Percentiles rank a stretch among this genome's conserved stretches.
Evolutionary conservation across 92 coral and sea anemone species (phyloP).

Genomic region (Micromussa lordhowensis): DNA sequence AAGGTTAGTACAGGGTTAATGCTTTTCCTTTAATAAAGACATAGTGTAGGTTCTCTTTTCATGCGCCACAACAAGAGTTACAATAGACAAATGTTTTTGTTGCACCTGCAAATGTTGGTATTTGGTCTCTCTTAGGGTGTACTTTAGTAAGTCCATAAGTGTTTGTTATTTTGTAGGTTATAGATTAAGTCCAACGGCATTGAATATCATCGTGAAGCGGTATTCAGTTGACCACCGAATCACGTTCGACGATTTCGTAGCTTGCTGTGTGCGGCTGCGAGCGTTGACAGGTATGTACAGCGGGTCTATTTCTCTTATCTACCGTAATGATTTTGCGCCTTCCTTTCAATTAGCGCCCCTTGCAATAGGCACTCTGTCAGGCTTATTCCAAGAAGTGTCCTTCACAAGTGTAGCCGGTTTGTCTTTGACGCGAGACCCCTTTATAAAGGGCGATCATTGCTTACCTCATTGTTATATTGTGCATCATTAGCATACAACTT

Average conservation of each 20-base stretch:
- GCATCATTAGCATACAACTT: no score
- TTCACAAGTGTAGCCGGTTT: no score
- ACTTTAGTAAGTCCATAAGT: neutral
- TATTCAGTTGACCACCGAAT: slow-evolving; percentile 80
- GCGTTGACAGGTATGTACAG: slow-evolving; percentile 78
- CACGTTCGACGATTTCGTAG: slow-evolving; percentile 93
- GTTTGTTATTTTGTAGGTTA: slow-evolving; percentile 63
- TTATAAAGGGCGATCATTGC: no score
- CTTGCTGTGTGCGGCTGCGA: slow-evolving; percentile 87
- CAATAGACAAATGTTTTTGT: no score
- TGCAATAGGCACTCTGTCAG: neutral
- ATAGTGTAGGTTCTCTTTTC: no score
- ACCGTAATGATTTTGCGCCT: neutral
- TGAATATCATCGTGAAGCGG: slow-evolving; percentile 80
- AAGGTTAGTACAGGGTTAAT: no score
- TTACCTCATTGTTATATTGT: no score
- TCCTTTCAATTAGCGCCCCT: neutral
- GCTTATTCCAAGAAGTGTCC: no score
- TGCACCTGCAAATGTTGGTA: no score
- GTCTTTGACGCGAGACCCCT: no score
- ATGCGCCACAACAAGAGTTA: no score
- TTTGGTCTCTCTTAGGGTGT: neutral
- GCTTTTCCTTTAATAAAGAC: no score
- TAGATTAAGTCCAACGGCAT: slow-evolving; percentile 79
- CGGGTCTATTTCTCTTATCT: neutral